Conservation (phyloP, 1,140 invertebrate genomes). For the Diplogasteroides magnus region DNA sequence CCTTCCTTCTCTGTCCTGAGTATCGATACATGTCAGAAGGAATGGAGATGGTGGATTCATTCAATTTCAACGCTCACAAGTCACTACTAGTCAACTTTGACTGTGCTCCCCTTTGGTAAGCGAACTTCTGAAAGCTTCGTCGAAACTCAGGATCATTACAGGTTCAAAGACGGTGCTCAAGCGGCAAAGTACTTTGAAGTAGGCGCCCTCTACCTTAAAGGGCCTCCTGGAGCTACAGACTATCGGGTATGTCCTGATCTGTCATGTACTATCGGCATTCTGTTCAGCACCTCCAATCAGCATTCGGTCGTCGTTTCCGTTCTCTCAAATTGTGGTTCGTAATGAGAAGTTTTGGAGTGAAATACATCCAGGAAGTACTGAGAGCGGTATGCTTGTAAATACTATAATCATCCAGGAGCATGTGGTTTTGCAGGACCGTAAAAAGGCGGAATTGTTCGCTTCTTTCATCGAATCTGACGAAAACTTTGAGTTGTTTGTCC, state of each 20-base stretch:
- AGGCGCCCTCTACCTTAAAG: slow-evolving; percentile 83
- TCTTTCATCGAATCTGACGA: slow-evolving; percentile 35
- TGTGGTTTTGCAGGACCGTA: no score
- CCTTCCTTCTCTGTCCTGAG: slow-evolving; percentile 55
- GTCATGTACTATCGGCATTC: neutral
- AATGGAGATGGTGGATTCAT: slow-evolving; percentile 59
- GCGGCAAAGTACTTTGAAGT: slow-evolving; percentile 79
- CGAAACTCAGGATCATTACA: slow-evolving; percentile 29
- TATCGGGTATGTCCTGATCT: slow-evolving; percentile 58
- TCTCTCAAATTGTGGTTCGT: slow-evolving; percentile 92
- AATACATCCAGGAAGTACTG: slow-evolving; percentile 73
- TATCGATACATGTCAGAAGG: slow-evolving; percentile 49
- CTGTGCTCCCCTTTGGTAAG: slow-evolving; percentile 61
- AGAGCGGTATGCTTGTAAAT: no score
- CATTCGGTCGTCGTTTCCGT: slow-evolving; percentile 79
- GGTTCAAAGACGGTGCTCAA: slow-evolving; percentile 62
- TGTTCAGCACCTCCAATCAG: slow-evolving; percentile 84
- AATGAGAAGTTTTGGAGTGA: slow-evolving; percentile 73
- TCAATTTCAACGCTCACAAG: slow-evolving; percentile 63
- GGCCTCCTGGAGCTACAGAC: slow-evolving; percentile 58
- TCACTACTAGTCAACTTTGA: slow-evolving; percentile 62
- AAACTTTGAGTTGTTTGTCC: slow-evolving; percentile 70
- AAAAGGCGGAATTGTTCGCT: slow-evolving; percentile 48
- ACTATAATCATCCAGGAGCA: no score
- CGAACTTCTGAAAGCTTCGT: neutral